Evolutionary conservation across 2,113 vertebrate species (phyloP), one percentile per base, ranked within the genome.

Genomic region (Aramus guarauna): DNA sequence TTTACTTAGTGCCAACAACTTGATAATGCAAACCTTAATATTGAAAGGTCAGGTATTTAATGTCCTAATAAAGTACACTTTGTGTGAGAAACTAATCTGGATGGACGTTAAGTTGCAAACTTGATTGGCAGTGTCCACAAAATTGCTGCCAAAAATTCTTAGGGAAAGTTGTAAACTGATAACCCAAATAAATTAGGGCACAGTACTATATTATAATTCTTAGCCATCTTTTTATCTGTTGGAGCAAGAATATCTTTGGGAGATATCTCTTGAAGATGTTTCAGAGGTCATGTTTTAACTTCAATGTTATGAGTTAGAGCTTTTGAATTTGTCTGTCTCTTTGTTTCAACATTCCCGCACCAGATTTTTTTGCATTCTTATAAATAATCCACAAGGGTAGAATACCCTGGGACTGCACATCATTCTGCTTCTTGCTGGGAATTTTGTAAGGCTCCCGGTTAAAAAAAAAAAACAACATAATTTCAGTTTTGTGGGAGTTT

Each of bases 141-240:
- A 93, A 72, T 24, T 63, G 56, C 83, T 98, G 93, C 96, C 96
- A 98, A 89, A 95, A 88, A 53, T 85, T 94, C 90, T 96, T 85
- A 86, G 34, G 77, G 68, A 86, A 97, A 94, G 92, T 83, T 92
- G 74, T 88, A 94, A 97, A 92, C 56, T 88, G 90, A 95, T 91
- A 85, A 39, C 41, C 69, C 69, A 75, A 62, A 96, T 94, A 90
- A 96, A 27, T 80, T 68, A 84, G 41, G 39, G 43, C 90, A 88
- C 55, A 63, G 39, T 47, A 92, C 43, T n/a, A 2, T 75, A 82
- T 93, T 66, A n/a, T 23, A 92, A 76, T 77, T 59, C 84, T 85
- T 34, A 92, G 67, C 50, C 29, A 90, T 68, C 66, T 95, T 89
- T 77, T 96, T 37, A 83, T 64, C 66, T 90, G 29, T 53, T 97